These are phyloP conservation scores for Pempheris klunzingeri DNA, from an alignment of 2,797 vertebrate genomes.

Conservation along the genomic window DNA sequence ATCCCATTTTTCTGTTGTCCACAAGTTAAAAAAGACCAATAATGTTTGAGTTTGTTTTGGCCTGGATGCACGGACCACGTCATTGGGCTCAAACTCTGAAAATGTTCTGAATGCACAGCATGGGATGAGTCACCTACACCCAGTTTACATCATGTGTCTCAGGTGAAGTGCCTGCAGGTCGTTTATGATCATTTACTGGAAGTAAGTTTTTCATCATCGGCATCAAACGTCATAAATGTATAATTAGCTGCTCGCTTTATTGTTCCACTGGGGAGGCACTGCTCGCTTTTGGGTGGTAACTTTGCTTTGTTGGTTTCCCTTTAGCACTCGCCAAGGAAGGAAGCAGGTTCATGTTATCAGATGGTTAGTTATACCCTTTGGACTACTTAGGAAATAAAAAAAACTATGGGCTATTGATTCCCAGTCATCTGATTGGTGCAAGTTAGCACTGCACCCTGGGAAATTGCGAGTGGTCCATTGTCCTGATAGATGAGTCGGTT, in stretches of 20 bases:
- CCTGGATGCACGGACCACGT: neutral
- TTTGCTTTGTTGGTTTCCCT: conserved; percentile 63
- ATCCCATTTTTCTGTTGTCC: neutral
- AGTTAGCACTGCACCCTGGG: conserved; percentile 78
- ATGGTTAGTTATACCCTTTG: conserved; percentile 65
- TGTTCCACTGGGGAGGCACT: conserved; percentile 45
- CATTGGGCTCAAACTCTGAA: neutral
- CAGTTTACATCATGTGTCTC: neutral
- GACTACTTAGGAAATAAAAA: conserved; percentile 80
- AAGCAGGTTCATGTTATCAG: conserved; percentile 62
- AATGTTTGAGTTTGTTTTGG: conserved; percentile 1
- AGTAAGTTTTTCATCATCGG: conserved; percentile 3
- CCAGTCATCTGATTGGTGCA: conserved; percentile 78
- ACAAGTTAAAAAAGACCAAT: neutral
- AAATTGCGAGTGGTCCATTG: conserved; percentile 82
- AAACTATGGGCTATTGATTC: conserved; percentile 76
- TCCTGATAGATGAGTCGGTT: conserved; percentile 85
- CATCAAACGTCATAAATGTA: neutral
- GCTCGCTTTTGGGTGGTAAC: conserved; percentile 61
- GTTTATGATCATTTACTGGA: neutral
- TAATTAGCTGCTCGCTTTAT: conserved; percentile 38
- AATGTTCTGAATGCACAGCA: neutral
- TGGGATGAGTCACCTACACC: neutral
- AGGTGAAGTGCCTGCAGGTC: neutral
- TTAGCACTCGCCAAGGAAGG: conserved; percentile 59